phyloP scores from a whole-genome alignment of 1,140 invertebrate genomes.

The Scaptodrosophila lebanonensis region DNA sequence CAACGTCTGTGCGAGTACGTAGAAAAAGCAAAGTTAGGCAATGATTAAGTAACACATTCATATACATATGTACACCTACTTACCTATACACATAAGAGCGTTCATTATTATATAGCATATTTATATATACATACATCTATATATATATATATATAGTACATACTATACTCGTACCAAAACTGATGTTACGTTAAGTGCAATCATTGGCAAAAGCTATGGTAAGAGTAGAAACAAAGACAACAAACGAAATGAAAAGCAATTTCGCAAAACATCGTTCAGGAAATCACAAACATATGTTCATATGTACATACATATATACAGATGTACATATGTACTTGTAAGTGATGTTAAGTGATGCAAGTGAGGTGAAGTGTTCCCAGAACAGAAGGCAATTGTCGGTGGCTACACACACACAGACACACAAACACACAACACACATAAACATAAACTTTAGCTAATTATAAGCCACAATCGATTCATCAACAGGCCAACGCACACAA shows the following conservation, averaged over 20 bases:
- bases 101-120: not conserved
- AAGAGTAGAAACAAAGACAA: too few species aligned
- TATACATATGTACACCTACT: constrained; percentile 43
- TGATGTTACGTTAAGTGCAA: constrained; percentile 48
- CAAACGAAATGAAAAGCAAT: constrained; percentile 59
- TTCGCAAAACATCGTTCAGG: constrained; percentile 38
- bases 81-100: constrained; percentile 5
- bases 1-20: constrained; percentile 40
- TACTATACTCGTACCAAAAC: too few species aligned
- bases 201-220: too few species aligned
- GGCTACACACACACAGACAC: too few species aligned
- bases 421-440: not conserved
- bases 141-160: constrained; percentile 17
- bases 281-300: too few species aligned
- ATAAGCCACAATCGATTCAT: not conserved
- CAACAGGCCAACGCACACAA: constrained; percentile 40
- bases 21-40: not conserved
- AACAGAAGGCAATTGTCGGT: not conserved
- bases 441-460: not conserved
- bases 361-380: constrained; percentile 8
- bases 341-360: constrained; percentile 11
- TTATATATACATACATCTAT: constrained; percentile 7
- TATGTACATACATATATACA: too few species aligned
- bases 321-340: too few species aligned
- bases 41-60: constrained; percentile 47